A percentile compares a stretch with the other conserved stretches of the same genome.
Evolutionary conservation across 1,140 invertebrate species (phyloP).

Genomic region (Laupala kohalensis): DNA sequence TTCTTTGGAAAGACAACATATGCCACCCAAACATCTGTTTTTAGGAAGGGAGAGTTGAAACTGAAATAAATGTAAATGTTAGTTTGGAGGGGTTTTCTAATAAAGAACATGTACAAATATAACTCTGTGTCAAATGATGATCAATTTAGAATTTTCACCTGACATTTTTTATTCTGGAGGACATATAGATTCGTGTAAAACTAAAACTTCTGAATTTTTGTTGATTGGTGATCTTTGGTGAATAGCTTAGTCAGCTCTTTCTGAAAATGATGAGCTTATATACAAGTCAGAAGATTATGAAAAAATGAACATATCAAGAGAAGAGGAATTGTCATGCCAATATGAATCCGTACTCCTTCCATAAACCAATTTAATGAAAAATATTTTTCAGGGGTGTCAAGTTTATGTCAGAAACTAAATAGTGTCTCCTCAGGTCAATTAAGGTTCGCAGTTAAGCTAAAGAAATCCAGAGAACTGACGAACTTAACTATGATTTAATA

Average conservation of each 20-base stretch:
- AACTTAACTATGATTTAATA: neutral
- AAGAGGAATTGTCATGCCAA: neutral
- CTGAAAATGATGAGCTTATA: neutral
- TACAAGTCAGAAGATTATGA: no score
- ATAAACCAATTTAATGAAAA: neutral
- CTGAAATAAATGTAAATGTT: no score
- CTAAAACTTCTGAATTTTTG: neutral
- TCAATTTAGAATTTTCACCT: neutral
- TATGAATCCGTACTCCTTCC: neutral
- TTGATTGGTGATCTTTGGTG: neutral
- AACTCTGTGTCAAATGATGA: neutral
- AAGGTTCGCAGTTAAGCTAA: neutral
- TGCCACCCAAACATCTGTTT: no score
- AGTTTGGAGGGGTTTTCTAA: no score
- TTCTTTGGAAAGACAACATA: no score
- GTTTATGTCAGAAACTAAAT: neutral
- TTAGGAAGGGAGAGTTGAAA: no score
- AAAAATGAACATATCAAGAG: neutral
- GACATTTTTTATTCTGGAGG: neutral
- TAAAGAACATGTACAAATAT: no score
- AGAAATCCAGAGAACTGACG: neutral
- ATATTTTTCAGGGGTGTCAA: neutral
- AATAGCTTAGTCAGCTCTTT: neutral
- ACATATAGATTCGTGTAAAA: neutral
- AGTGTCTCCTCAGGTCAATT: neutral